Conservation (phyloP, 2,113 vertebrate genomes). For the Sphyrna mokarran region DNA sequence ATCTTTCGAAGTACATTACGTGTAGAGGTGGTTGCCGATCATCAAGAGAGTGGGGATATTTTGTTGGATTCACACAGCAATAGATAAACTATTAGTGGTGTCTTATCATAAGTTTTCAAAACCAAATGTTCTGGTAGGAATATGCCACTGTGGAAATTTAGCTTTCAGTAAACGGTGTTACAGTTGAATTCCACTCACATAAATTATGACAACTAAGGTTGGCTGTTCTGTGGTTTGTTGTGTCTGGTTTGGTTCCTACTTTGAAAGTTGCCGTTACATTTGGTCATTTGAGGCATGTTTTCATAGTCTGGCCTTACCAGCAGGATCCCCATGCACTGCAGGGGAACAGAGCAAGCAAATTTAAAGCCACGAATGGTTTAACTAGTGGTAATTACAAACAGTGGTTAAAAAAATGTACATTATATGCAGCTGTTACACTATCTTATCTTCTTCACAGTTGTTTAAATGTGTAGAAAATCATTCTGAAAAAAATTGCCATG, state of each 20-base stretch:
- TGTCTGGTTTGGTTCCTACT: slow-evolving; percentile 75
- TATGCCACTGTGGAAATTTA: slow-evolving; percentile 54
- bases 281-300: slow-evolving; percentile 69
- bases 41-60: slow-evolving; percentile 46
- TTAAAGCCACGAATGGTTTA: slow-evolving; percentile 26
- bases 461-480: neutral
- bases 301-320: slow-evolving; percentile 68
- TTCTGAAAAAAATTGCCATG: neutral
- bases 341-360: slow-evolving; percentile 52
- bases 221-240: slow-evolving; percentile 76
- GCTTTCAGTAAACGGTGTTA: slow-evolving; percentile 52
- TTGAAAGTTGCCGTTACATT: slow-evolving; percentile 64
- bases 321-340: slow-evolving; percentile 61
- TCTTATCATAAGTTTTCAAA: slow-evolving; percentile 61
- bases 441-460: slow-evolving; percentile 9
- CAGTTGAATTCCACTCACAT: slow-evolving; percentile 61
- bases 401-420: slow-evolving; percentile 25
- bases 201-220: slow-evolving; percentile 64
- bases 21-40: slow-evolving; percentile 38
- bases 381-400: slow-evolving; percentile 26
- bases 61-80: slow-evolving; percentile 52
- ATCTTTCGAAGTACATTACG: neutral
- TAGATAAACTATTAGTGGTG: slow-evolving; percentile 50
- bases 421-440: slow-evolving; percentile 16
- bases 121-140: slow-evolving; percentile 47